Percentiles rank a stretch among this genome's conserved stretches.
Evolutionary conservation across 1,140 invertebrate species (phyloP).

Genomic region (Proales similis): DNA sequence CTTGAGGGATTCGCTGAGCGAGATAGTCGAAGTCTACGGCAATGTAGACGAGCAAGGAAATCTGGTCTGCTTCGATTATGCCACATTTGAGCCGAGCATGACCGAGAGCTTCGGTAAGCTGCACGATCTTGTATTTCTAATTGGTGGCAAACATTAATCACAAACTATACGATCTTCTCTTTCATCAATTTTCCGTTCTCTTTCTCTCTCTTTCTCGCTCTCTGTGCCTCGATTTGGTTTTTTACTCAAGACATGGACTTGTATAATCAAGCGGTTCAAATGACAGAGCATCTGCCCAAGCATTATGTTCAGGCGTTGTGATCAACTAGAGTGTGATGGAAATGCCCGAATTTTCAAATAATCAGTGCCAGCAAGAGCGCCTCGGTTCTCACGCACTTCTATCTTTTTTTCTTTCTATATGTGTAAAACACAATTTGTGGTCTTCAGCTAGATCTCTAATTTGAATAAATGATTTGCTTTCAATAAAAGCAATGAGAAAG

Average conservation of each 20-base stretch:
- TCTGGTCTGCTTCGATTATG: constrained; percentile 21
- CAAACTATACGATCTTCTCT: too few relatives aligned
- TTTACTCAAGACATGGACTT: constrained; percentile 17
- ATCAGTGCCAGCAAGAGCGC: too few relatives aligned
- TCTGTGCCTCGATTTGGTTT: constrained; percentile 2
- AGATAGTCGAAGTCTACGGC: constrained; percentile 31
- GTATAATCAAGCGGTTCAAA: constrained; percentile 32
- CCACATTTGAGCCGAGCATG: constrained; percentile 25
- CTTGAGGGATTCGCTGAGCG: constrained; percentile 19
- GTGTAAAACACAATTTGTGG: too few relatives aligned
- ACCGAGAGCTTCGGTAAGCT: constrained; percentile 9
- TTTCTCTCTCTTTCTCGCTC: neutral
- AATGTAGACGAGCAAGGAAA: constrained; percentile 37
- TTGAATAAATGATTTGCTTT: too few relatives aligned
- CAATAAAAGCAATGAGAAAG: too few relatives aligned
- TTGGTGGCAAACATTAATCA: too few relatives aligned
- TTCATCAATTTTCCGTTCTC: too few relatives aligned
- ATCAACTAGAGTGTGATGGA: neutral
- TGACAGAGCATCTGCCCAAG: constrained; percentile 31
- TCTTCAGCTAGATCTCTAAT: too few relatives aligned
- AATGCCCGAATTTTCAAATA: too few relatives aligned
- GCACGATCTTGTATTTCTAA: too few relatives aligned
- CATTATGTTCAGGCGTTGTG: constrained; percentile 21
- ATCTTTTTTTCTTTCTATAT: too few relatives aligned
- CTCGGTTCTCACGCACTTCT: too few relatives aligned